Conservation (phyloP, 2,113 vertebrate species). For the Bostrychus sinensis region DNA sequence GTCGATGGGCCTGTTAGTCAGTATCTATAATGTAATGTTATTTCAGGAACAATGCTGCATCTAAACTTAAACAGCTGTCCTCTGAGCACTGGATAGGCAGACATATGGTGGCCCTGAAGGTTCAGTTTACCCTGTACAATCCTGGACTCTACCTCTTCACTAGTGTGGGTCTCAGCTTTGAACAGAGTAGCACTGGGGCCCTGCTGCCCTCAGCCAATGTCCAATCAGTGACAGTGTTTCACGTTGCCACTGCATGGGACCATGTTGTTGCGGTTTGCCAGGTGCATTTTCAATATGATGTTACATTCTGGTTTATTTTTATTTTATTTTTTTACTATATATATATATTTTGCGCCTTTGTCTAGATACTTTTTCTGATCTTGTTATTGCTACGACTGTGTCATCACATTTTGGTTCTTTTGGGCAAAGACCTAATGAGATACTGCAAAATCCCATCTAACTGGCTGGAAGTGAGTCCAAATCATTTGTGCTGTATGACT, state of each 20-base stretch:
- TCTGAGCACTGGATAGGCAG: conserved; percentile 60
- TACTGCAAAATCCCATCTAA: conserved; percentile 68
- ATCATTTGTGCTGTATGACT: background rate
- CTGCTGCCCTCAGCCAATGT: conserved; percentile 60
- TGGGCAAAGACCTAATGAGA: conserved; percentile 61
- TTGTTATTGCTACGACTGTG: conserved; percentile 73
- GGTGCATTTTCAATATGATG: conserved; percentile 58
- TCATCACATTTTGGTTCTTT: conserved; percentile 58
- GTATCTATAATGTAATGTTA: background rate
- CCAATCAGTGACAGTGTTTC: conserved; percentile 70
- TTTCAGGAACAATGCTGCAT: conserved; percentile 60
- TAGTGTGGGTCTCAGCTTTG: conserved; percentile 63
- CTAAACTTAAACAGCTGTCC: conserved; percentile 59
- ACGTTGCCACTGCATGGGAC: conserved; percentile 20
- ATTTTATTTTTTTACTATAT: background rate
- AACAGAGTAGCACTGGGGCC: conserved; percentile 35
- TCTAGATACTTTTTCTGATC: conserved; percentile 79
- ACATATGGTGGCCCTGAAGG: conserved; percentile 52
- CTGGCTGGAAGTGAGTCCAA: conserved; percentile 80
- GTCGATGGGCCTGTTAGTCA: too few relatives aligned
- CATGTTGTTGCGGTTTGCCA: conserved; percentile 66
- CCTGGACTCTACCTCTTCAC: conserved; percentile 74
- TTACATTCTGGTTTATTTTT: background rate
- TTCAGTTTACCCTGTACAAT: conserved; percentile 79
- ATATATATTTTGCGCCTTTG: background rate